phyloP scores from a whole-genome alignment of 2,113 vertebrate genomes.

The Nothocercus nigrocapillus region DNA sequence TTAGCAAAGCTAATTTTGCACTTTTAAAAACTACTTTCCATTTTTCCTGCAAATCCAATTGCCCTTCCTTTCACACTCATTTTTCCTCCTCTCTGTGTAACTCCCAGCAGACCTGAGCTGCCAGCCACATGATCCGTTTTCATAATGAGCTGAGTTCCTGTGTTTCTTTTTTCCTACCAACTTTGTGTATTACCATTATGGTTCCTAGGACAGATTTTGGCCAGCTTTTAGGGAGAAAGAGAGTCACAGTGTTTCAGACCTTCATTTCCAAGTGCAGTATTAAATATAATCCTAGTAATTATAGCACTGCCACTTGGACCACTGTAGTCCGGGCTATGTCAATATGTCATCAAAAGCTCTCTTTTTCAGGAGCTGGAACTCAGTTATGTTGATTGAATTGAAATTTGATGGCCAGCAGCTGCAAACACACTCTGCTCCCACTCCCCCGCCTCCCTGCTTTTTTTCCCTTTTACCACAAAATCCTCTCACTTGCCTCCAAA shows the following conservation, averaged over 20 bases:
- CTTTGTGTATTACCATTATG: constrained; percentile 21
- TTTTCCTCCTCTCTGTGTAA: constrained; percentile 5
- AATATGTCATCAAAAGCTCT: constrained; percentile 74
- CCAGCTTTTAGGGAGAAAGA: constrained; percentile 21
- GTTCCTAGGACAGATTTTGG: constrained; percentile 30
- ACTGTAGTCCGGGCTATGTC: constrained; percentile 71
- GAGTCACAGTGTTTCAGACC: constrained; percentile 27
- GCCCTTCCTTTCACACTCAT: constrained; percentile 11
- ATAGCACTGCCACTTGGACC: constrained; percentile 57
- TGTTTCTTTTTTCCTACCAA: constrained; percentile 21
- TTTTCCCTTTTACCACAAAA: constrained; percentile 25
- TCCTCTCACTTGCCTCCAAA: constrained; percentile 48
- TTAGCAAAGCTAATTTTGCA: constrained; percentile 25
- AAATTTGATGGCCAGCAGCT: constrained; percentile 59
- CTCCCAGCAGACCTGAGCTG: background rate
- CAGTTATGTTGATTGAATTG: constrained; percentile 63
- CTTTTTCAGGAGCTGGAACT: constrained; percentile 74
- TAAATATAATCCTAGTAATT: constrained; percentile 74
- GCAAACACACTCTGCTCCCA: constrained; percentile 6
- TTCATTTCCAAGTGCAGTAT: constrained; percentile 42
- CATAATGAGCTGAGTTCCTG: constrained; percentile 1
- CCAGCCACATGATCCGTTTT: constrained; percentile 20
- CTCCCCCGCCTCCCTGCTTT: background rate
- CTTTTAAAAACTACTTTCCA: constrained; percentile 19
- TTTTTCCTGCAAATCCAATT: constrained; percentile 47